Evolutionary conservation across 2,113 vertebrate genomes (phyloP).

Genomic region (Mustela nigripes): DNA sequence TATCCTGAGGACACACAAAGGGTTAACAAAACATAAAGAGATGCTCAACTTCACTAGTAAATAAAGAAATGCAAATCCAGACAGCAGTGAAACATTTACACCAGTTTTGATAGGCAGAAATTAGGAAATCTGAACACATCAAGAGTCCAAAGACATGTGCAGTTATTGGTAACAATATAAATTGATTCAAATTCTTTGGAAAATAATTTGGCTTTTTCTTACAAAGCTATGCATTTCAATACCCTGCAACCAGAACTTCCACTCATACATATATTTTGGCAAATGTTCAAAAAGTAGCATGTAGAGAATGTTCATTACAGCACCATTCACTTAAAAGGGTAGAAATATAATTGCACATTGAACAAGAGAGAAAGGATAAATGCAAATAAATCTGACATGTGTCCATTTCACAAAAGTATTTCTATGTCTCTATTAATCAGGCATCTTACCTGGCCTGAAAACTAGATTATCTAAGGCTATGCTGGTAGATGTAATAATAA

Average conservation of each 20-base stretch:
- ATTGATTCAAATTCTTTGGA: background rate
- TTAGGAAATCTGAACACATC: background rate
- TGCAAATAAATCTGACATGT: background rate
- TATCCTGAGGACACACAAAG: background rate
- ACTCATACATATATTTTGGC: background rate
- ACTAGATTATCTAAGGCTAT: background rate
- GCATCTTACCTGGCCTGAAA: background rate
- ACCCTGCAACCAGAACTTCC: background rate
- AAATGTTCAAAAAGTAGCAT: background rate
- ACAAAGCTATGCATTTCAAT: background rate
- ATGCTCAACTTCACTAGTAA: background rate
- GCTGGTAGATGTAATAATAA: background rate
- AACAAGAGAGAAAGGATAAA: background rate
- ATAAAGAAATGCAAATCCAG: background rate
- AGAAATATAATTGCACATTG: background rate
- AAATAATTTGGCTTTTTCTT: background rate
- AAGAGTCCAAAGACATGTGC: background rate
- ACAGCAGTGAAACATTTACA: background rate
- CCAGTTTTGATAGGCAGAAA: background rate
- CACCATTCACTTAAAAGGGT: background rate
- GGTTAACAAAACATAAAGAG: background rate
- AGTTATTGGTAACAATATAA: background rate
- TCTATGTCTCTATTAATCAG: too few relatives aligned
- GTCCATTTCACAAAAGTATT: background rate
- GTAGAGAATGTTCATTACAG: background rate